Evolutionary conservation across 1,140 invertebrate species (phyloP).

Genomic region (Eufriesea mexicana): DNA sequence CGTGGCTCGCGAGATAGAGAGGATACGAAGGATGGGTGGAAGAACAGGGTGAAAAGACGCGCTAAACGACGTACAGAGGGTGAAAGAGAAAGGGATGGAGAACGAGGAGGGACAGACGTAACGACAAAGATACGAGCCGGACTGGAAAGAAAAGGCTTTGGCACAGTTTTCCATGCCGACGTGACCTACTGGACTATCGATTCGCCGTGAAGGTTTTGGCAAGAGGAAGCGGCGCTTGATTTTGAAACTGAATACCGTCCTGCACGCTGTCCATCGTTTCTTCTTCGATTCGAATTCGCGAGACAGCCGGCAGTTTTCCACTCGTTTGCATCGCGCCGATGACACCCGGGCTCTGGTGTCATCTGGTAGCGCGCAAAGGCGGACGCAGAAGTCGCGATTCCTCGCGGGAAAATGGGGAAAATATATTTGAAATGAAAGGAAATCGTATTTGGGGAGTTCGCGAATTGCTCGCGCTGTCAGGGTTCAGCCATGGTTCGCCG

Average conservation of each 20-base stretch:
- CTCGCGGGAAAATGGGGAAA: no score
- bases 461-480: no score
- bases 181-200: slow-evolving; percentile 74
- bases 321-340: slow-evolving; percentile 35
- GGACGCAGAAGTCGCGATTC: no score
- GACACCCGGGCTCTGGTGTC: slow-evolving; percentile 11
- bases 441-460: no score
- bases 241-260: slow-evolving; percentile 54
- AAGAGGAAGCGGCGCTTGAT: slow-evolving; percentile 63
- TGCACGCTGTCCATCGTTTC: slow-evolving; percentile 28
- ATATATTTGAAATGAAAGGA: no score
- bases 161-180: slow-evolving; percentile 72
- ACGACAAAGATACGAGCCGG: slow-evolving; percentile 57
- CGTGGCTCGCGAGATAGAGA: neutral
- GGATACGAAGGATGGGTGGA: neutral
- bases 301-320: slow-evolving; percentile 42
- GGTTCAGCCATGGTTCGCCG: no score
- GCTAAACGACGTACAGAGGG: slow-evolving; percentile 30
- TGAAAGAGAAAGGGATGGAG: slow-evolving; percentile 33
- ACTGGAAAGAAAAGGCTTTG: slow-evolving; percentile 67
- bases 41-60: slow-evolving; percentile 31
- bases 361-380: no score
- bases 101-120: slow-evolving; percentile 22
- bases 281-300: slow-evolving; percentile 47
- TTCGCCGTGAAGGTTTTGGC: slow-evolving; percentile 69